Conservation (phyloP, 1,140 invertebrate species). For the Hirudo medicinalis region DNA sequence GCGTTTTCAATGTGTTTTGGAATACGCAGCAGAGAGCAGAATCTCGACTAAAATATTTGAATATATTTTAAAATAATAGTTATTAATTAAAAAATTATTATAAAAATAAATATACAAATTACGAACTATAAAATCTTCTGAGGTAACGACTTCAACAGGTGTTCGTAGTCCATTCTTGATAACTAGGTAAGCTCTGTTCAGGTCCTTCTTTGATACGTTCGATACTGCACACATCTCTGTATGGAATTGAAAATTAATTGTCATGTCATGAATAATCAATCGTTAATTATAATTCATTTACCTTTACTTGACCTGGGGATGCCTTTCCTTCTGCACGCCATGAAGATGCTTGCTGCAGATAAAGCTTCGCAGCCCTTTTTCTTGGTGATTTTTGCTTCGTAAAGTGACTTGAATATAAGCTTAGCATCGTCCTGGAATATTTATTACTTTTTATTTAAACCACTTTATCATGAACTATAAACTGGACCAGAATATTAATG, state of each 20-base stretch:
- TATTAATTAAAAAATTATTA: too few species aligned
- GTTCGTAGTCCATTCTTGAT: slow-evolving; percentile 80
- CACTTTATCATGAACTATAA: neutral
- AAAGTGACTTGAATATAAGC: slow-evolving; percentile 83
- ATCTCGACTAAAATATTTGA: slow-evolving; percentile 42
- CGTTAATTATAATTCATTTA: slow-evolving; percentile 27
- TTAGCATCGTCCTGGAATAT: slow-evolving; percentile 68
- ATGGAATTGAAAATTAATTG: neutral
- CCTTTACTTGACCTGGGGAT: slow-evolving; percentile 95
- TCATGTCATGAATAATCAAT: too few species aligned
- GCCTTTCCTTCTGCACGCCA: slow-evolving; percentile 93
- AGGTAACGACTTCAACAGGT: slow-evolving; percentile 91
- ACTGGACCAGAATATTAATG: neutral
- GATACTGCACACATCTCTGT: slow-evolving; percentile 91
- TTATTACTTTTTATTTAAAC: neutral
- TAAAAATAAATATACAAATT: neutral
- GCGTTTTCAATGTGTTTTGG: slow-evolving; percentile 83
- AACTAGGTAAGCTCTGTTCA: slow-evolving; percentile 86
- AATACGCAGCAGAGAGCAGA: slow-evolving; percentile 54
- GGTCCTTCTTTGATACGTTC: slow-evolving; percentile 97
- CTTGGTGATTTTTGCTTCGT: slow-evolving; percentile 89
- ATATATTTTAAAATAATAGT: too few species aligned
- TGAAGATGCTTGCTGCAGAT: slow-evolving; percentile 93
- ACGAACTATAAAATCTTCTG: slow-evolving; percentile 83
- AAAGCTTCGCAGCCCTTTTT: slow-evolving; percentile 92